Conservation (phyloP, 2,113 vertebrate species). For the Leucopternis melanops region DNA sequence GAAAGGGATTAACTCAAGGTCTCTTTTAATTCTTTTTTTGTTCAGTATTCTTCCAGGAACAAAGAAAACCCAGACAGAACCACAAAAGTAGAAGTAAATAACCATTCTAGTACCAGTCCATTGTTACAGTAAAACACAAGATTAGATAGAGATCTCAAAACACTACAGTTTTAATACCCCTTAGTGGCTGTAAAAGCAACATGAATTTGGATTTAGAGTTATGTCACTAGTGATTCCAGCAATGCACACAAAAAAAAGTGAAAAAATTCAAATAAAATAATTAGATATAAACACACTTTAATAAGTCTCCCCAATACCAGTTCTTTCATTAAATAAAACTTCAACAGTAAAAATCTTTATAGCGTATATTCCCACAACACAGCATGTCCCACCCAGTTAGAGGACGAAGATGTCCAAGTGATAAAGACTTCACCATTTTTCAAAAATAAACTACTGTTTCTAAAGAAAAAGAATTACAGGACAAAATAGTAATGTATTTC, state of each 20-base stretch:
- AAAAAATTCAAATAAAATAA: background rate
- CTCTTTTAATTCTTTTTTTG: background rate
- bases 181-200: background rate
- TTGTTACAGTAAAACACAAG: background rate
- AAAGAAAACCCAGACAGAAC: background rate
- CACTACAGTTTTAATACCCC: background rate
- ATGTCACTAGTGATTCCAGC: background rate
- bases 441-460: background rate
- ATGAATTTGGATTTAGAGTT: background rate
- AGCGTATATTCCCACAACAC: background rate
- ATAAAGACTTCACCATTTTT: background rate
- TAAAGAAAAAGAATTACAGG: background rate
- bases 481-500: background rate
- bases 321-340: background rate
- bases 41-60: background rate
- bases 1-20: background rate
- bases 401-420: accelerated
- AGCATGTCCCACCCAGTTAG: background rate
- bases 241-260: background rate
- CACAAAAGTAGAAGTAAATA: background rate
- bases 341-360: background rate
- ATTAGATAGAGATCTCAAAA: background rate
- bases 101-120: background rate
- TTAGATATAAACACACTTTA: background rate
- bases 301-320: background rate